phyloP scores from a whole-genome alignment of 37 sponge, comb jelly and placozoan genomes.

The Hormiphora californensis region DNA sequence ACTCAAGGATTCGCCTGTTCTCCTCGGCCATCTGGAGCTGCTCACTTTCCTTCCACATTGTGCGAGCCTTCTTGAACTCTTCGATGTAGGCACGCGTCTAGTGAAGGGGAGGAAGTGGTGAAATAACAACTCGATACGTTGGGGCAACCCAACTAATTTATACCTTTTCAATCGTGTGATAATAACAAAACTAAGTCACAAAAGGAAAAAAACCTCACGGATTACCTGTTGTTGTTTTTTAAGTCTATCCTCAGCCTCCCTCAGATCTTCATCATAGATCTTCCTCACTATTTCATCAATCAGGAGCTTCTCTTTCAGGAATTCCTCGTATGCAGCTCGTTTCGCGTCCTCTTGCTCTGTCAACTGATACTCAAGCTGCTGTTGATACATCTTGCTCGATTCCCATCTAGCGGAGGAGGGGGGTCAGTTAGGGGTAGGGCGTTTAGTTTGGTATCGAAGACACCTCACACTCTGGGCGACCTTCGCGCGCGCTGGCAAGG shows the following conservation, averaged over 20 bases:
- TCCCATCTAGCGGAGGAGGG: conserved; percentile 57
- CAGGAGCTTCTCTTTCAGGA: conserved; percentile 97
- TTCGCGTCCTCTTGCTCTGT: conserved; percentile 71
- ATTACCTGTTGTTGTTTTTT: conserved; percentile 75
- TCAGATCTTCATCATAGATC: conserved; percentile 95
- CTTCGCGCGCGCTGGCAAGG: no score
- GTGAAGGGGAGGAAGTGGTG: neutral
- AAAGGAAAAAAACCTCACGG: no score
- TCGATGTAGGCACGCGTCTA: conserved; percentile 74
- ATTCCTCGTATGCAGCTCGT: conserved; percentile 88
- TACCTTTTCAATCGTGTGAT: no score
- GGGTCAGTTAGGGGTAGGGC: neutral
- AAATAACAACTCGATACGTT: neutral
- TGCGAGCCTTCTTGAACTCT: conserved; percentile 78
- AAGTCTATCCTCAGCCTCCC: conserved; percentile 66
- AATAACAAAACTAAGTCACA: no score
- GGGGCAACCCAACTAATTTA: neutral
- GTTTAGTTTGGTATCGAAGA: neutral
- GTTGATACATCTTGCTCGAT: conserved; percentile 72
- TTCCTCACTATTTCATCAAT: conserved; percentile 98
- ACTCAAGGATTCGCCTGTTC: conserved; percentile 82
- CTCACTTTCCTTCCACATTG: conserved; percentile 84
- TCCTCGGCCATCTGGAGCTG: conserved; percentile 86
- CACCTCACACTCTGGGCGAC: no score
- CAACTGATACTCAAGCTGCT: conserved; percentile 81